phyloP scores from a whole-genome alignment of 2,888 invertebrate genomes.

The Oscheius myriophilus region DNA sequence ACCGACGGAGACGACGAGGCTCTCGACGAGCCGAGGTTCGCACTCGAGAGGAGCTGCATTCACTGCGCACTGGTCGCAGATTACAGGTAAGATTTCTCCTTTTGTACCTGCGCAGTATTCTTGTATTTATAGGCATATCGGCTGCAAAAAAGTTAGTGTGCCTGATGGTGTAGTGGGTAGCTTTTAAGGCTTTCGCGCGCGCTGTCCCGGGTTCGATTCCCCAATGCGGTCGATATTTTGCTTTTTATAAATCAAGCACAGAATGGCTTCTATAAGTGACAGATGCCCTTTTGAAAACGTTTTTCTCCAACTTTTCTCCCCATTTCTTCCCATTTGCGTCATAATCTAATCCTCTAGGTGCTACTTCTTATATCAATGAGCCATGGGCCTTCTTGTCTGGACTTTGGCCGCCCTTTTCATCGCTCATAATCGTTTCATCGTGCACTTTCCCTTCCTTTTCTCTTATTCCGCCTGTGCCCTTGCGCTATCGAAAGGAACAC shows the following conservation, averaged over 20 bases:
- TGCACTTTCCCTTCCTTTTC: constrained; percentile 1
- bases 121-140: not conserved
- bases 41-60: constrained; percentile 46
- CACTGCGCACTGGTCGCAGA: constrained; percentile 58
- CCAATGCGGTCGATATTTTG: no score
- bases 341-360: not conserved
- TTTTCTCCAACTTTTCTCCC: not conserved
- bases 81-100: constrained; percentile 32
- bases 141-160: no score
- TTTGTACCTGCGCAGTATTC: not conserved
- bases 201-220: no score
- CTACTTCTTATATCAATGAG: no score
- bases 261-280: no score
- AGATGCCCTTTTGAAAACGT: not conserved
- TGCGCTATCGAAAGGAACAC: no score
- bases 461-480: not conserved
- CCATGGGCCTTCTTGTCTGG: no score
- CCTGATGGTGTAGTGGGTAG: no score
- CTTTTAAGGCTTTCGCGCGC: no score
- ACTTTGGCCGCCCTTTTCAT: no score
- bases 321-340: not conserved
- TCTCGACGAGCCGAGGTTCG: constrained; percentile 51
- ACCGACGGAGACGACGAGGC: constrained; percentile 36
- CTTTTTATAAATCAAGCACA: no score
- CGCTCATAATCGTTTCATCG: no score